phyloP scores from a whole-genome alignment of 2,888 invertebrate genomes.

The Cyclophora albipunctata region DNA sequence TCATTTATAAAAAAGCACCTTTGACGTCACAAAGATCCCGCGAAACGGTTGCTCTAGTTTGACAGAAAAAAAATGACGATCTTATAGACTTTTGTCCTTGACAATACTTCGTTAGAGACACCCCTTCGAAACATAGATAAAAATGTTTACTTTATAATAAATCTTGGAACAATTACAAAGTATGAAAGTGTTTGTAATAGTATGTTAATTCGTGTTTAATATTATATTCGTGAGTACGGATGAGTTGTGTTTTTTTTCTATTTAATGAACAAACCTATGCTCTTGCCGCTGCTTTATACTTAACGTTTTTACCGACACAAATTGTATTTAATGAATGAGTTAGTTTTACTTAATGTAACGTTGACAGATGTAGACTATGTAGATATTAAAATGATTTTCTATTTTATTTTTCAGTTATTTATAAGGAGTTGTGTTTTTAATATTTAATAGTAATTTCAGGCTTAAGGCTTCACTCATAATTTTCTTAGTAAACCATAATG shows the following conservation, averaged over 20 bases:
- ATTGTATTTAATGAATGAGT: too few relatives aligned
- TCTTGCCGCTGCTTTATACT: too few relatives aligned
- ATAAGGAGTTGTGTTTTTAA: too few relatives aligned
- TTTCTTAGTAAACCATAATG: too few relatives aligned
- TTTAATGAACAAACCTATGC: background rate
- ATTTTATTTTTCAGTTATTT: too few relatives aligned
- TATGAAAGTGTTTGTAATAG: slow-evolving; percentile 53
- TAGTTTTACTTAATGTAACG: too few relatives aligned
- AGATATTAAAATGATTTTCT: too few relatives aligned
- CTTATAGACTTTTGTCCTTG: slow-evolving; percentile 27
- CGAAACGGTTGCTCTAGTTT: slow-evolving; percentile 42
- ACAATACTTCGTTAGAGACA: slow-evolving; percentile 65
- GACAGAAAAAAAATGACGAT: slow-evolving; percentile 34
- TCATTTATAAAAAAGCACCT: slow-evolving; percentile 11
- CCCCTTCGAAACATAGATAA: slow-evolving; percentile 26
- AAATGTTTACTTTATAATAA: slow-evolving; percentile 51
- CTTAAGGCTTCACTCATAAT: too few relatives aligned
- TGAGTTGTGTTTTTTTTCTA: slow-evolving; percentile 12
- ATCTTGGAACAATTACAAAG: slow-evolving; percentile 55
- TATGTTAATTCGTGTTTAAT: slow-evolving; percentile 74
- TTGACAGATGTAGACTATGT: too few relatives aligned
- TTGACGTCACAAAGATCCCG: slow-evolving; percentile 31
- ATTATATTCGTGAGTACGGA: slow-evolving; percentile 55
- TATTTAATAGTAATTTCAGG: too few relatives aligned
- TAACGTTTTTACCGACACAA: too few relatives aligned